Evolutionary conservation across 2,113 vertebrate genomes (phyloP).

Genomic region (Sitta europaea): DNA sequence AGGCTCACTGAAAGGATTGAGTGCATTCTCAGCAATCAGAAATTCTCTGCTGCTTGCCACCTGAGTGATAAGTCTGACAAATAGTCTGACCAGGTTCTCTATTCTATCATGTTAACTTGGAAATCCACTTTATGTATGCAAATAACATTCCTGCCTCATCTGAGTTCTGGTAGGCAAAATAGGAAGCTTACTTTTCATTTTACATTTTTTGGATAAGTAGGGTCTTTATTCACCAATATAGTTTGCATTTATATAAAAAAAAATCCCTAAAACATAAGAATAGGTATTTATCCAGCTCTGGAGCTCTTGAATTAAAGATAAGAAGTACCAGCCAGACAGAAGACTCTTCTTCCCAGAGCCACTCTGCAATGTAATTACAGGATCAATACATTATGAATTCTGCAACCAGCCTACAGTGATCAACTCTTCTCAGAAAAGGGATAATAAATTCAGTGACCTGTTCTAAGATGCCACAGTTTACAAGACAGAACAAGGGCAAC

Average conservation of each 20-base stretch:
- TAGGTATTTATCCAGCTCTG: background rate
- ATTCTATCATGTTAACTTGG: background rate
- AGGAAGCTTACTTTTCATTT: background rate
- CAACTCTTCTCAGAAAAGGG: conserved; percentile 4
- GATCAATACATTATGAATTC: conserved; percentile 29
- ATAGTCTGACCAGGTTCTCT: background rate
- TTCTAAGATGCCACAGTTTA: background rate
- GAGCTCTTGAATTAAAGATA: conserved; percentile 10
- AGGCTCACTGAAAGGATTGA: background rate
- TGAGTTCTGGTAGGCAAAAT: background rate
- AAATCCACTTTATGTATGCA: background rate
- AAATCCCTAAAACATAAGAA: background rate
- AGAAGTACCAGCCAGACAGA: background rate
- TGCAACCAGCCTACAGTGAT: background rate
- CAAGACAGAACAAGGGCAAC: conserved; percentile 25
- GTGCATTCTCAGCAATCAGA: background rate
- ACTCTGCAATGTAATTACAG: background rate
- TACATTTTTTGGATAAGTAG: background rate
- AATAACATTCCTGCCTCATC: background rate
- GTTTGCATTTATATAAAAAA: background rate
- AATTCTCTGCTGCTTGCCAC: conserved; percentile 1
- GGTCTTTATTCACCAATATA: background rate
- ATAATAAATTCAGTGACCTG: conserved; percentile 26
- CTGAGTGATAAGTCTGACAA: background rate
- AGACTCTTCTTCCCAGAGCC: background rate